These are phyloP conservation scores for Apocheima hispidaria DNA, from an alignment of 2,888 invertebrate genomes.

Conservation along the genomic window DNA sequence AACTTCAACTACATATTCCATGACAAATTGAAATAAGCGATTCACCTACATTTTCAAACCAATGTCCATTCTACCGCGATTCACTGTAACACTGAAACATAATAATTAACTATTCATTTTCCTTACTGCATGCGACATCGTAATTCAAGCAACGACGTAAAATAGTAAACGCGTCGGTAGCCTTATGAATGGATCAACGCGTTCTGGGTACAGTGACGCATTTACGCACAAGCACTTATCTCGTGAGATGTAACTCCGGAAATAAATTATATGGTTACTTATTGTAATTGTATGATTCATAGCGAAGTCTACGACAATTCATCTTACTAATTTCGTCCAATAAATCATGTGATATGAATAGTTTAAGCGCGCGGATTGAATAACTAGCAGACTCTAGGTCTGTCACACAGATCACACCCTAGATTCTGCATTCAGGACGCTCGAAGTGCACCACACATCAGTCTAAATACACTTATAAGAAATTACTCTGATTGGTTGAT, in stretches of 20 bases:
- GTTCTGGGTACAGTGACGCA: background rate
- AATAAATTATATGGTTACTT: background rate
- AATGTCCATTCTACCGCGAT: background rate
- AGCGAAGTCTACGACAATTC: background rate
- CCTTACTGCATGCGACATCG: constrained; percentile 20
- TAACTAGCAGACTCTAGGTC: background rate
- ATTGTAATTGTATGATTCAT: constrained; percentile 7
- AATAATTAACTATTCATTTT: constrained; percentile 15
- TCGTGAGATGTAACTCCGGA: constrained; percentile 7
- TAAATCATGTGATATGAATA: background rate
- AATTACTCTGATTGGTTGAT: no score
- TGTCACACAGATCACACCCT: background rate
- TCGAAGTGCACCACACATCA: no score
- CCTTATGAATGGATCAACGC: constrained; percentile 12
- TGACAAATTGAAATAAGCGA: background rate
- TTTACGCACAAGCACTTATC: constrained; percentile 2
- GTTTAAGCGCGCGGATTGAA: background rate
- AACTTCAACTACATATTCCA: background rate
- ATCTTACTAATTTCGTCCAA: background rate
- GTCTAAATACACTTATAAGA: no score
- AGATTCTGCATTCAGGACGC: no score
- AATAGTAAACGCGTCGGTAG: background rate
- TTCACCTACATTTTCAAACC: constrained; percentile 2
- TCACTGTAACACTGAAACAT: constrained; percentile 4
- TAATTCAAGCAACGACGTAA: constrained; percentile 13